A percentile compares a stretch with the other conserved stretches of the same genome.
Conservation (phyloP, 2,888 invertebrate genomes). For the Latrodectus elegans region DNA sequence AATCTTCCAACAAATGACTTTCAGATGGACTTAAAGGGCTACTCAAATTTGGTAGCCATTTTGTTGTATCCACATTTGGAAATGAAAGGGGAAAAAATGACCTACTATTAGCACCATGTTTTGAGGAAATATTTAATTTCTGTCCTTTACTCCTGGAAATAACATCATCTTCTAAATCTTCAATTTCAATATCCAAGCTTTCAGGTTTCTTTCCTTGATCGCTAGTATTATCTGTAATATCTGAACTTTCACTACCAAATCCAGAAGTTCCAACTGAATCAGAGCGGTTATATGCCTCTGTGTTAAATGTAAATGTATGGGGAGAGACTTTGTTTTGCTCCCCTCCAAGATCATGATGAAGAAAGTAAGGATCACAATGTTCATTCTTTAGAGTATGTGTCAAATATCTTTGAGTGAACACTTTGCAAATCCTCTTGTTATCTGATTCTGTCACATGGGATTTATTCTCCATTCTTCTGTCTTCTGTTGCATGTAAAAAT, state of each 20-base stretch:
- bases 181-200: slow-evolving; percentile 12
- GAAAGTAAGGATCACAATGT: not conserved
- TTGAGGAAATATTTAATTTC: not conserved
- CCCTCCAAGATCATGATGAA: not conserved
- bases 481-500: not conserved
- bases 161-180: slow-evolving; percentile 35
- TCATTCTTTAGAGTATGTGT: slow-evolving; percentile 8
- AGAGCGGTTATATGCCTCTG: slow-evolving; percentile 34
- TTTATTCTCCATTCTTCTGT: slow-evolving; percentile 10
- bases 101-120: slow-evolving; percentile 11
- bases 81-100: slow-evolving; percentile 17
- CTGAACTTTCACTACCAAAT: slow-evolving; percentile 34
- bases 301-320: slow-evolving; percentile 27
- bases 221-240: slow-evolving; percentile 5
- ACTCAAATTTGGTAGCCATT: slow-evolving; percentile 13
- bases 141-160: not conserved
- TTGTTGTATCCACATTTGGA: slow-evolving; percentile 10
- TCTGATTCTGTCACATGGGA: not conserved
- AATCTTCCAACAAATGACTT: slow-evolving; percentile 49
- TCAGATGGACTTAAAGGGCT: slow-evolving; percentile 56
- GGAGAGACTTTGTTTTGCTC: not conserved
- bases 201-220: slow-evolving; percentile 19
- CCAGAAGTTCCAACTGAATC: slow-evolving; percentile 27
- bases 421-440: slow-evolving; percentile 10
- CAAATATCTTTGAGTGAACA: not conserved